Base-by-base conservation (phyloP, 1,140 invertebrate species). In the Trichomalopsis sarcophagae region DNA sequence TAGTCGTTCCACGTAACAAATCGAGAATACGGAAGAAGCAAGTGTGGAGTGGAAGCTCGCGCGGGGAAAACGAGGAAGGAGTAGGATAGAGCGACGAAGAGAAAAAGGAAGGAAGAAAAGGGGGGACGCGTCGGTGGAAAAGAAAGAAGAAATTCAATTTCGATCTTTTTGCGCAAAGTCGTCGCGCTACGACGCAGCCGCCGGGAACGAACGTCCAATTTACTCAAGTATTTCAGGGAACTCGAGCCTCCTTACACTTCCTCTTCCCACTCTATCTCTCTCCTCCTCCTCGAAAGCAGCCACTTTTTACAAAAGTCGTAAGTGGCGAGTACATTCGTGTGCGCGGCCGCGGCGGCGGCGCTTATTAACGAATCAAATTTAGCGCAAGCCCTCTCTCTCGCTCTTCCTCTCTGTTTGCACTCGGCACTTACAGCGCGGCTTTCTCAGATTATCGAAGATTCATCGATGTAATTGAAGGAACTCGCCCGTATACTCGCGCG, bases 141-240 rank as follows among this genome's bases (percentile, higher is more conserved):
- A 80, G 77, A 75, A 66, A 66, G 80, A 78, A 82, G 81, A 83
- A 86, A 86, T 86, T 86, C 85, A 86, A 86, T 86, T 86, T 86
- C 81, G 85, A 83, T 82, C 66, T 71, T 86, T 86, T 79, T 86
- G 75, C 81, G 75, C 81, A 44, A 81, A 81, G 84, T 74, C 73
- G 84, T 79, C 84, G 84, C 73, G 81, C 47, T 33, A 23, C 50
- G 75, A 21, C 3, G 44, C 55, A 21, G 76, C 80, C 68, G 13
- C 5, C 73, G 62, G 68, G 82, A 78, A 84, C 76, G 76, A 84
- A 75, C 84, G 85, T 86, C 85, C 85, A 86, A 86, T 86, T 83
- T 86, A 80, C 85, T 86, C 85, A 47, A 86, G 85, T 66, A 80
- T 83, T 86, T 86, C 85, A 83, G 33, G 69, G 74, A 86, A 86